phyloP scores from a whole-genome alignment of 2,888 invertebrate genomes.

The Volucella bombylans region DNA sequence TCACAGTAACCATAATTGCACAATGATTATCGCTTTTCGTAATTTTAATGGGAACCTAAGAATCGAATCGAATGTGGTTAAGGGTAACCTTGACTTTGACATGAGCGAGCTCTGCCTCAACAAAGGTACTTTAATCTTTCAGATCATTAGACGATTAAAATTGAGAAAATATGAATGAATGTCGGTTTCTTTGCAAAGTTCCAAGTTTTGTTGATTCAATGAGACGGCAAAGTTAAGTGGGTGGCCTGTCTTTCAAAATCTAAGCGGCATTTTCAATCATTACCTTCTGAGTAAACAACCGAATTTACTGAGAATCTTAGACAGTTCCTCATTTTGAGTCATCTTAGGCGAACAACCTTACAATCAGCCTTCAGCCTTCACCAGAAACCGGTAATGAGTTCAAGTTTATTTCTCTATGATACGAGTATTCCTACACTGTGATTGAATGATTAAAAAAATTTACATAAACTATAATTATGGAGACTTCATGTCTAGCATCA shows the following conservation, averaged over 20 bases:
- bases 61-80: constrained; percentile 15
- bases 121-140: constrained; percentile 53
- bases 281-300: no score
- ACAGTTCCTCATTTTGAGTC: no score
- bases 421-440: neutral
- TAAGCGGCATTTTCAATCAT: no score
- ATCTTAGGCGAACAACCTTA: no score
- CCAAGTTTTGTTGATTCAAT: constrained; percentile 10
- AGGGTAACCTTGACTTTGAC: constrained; percentile 42
- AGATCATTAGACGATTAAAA: constrained; percentile 42
- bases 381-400: neutral
- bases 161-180: constrained; percentile 3
- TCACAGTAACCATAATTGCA: constrained; percentile 12
- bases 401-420: no score
- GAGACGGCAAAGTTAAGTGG: constrained; percentile 16
- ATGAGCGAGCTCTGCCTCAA: constrained; percentile 32
- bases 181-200: constrained; percentile 32
- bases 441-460: constrained; percentile 56
- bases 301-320: no score
- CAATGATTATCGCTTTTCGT: constrained; percentile 3
- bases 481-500: neutral
- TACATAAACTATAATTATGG: constrained; percentile 44
- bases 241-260: constrained; percentile 10
- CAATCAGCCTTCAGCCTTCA: neutral
- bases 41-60: neutral